phyloP scores from a whole-genome alignment of 2,888 invertebrate genomes.

The Sinohyriopsis cumingii region DNA sequence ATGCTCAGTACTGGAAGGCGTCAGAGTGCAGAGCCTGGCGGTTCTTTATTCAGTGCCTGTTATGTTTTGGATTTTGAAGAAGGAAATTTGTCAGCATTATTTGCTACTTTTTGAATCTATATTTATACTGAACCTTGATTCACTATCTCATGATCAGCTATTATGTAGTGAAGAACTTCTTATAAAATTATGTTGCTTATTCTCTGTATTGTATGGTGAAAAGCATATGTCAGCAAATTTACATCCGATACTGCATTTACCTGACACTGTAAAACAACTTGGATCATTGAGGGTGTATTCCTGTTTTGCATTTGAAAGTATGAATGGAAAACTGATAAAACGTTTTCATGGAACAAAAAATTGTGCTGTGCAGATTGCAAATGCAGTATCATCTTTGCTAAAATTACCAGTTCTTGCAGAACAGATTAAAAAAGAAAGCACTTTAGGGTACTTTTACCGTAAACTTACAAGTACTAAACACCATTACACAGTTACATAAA shows the following conservation, averaged over 20 bases:
- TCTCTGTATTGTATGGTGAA: constrained; percentile 24
- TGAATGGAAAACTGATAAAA: constrained; percentile 25
- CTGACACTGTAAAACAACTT: constrained; percentile 16
- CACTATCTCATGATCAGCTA: constrained; percentile 17
- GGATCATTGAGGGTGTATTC: constrained; percentile 29
- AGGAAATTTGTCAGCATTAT: constrained; percentile 19
- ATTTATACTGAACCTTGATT: constrained; percentile 21
- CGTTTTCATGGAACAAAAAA: constrained; percentile 27
- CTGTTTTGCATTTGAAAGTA: constrained; percentile 31
- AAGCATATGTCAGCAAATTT: constrained; percentile 31
- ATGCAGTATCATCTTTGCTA: constrained; percentile 22
- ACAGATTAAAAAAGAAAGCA: constrained; percentile 5
- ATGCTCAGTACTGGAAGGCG: constrained; percentile 28
- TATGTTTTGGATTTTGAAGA: constrained; percentile 21
- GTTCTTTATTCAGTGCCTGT: constrained; percentile 26
- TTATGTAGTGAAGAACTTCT: constrained; percentile 17
- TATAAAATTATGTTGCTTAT: constrained; percentile 19
- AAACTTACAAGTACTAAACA: constrained; percentile 11
- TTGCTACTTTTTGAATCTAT: constrained; percentile 26
- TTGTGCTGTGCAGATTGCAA: constrained; percentile 22
- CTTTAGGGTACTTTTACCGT: constrained; percentile 4
- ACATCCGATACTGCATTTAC: constrained; percentile 25
- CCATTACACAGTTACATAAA: constrained; percentile 12
- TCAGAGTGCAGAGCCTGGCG: constrained; percentile 31
- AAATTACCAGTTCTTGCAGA: constrained; percentile 10